Base-by-base conservation (phyloP, 2,888 invertebrate species). In the Acrobasis suavella region DNA sequence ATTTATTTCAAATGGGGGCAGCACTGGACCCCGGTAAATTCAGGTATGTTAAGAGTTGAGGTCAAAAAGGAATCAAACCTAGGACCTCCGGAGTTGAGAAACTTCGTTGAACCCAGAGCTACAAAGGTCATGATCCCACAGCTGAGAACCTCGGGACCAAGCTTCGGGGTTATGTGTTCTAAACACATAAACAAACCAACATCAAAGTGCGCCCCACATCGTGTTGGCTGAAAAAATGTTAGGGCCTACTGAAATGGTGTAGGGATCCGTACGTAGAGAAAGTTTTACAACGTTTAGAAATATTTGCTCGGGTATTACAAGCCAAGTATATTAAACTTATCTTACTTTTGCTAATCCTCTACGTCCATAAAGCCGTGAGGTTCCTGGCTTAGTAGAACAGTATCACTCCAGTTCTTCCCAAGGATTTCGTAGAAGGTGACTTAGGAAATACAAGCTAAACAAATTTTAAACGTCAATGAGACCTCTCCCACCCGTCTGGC, bases 141-240 rank as follows among this genome's bases (percentile, higher is more conserved):
- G 56, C 56, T 56, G 56, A 42, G 56, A 42, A 22, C 22, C 16
- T 56, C 56, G 17, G 17, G 56, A 32, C 32, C 7, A 32, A 32
- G 32, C 32, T 38, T 56, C 56, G 17, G 17, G 56, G 56, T 42
- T 16, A 56, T 60, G 59, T 39, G 59, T 59, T 59, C 58, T 50
- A 50, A 38, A 60, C 7, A 60, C 59, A 60, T 50, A 60, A 60
- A 60, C 59, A 60, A 60, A 60, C 50, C 10, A 39, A 60, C 59
- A 60, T 60, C 59, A 60, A 60, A 60, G 59, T 50, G 15, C 50
- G 22, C 59, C 59, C 50, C 59, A 60, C 59, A 60, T 15, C 32
- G 59, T 14, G 59, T 15, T 22, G 50, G 42, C 42, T 56, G 42
- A 42, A 56, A 56, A 56, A 56, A 56, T 10, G 15, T 42, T 10